Conservation (phyloP, 1,140 invertebrate genomes). For the Thaumatotibia leucotreta region DNA sequence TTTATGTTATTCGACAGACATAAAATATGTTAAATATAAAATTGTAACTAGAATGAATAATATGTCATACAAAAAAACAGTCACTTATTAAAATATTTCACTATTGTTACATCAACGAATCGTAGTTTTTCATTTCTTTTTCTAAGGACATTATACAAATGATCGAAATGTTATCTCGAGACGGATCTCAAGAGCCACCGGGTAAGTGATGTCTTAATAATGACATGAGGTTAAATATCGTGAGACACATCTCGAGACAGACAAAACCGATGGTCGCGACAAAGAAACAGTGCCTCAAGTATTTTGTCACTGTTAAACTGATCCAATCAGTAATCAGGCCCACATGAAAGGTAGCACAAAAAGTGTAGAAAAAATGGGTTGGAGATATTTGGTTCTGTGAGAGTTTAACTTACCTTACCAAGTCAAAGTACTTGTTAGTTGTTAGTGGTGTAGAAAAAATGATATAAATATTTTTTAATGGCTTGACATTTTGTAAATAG, state of each 20-base stretch:
- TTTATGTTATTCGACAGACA: too few relatives aligned
- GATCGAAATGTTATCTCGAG: conserved; percentile 56
- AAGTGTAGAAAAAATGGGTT: conserved; percentile 21
- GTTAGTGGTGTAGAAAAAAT: too few relatives aligned
- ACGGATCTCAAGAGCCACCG: conserved; percentile 64
- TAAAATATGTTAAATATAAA: too few relatives aligned
- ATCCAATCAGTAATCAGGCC: conserved; percentile 53
- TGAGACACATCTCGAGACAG: conserved; percentile 55
- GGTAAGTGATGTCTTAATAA: conserved; percentile 75
- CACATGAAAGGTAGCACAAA: conserved; percentile 37
- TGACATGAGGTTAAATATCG: conserved; percentile 69
- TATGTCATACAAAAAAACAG: background rate
- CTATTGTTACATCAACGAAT: background rate
- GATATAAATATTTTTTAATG: too few relatives aligned
- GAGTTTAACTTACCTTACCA: background rate
- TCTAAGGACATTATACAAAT: conserved; percentile 52
- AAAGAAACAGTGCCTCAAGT: conserved; percentile 59
- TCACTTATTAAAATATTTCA: background rate
- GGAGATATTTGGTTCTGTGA: background rate
- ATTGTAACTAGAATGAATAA: too few relatives aligned
- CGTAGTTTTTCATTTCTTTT: conserved; percentile 37
- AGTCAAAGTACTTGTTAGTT: too few relatives aligned
- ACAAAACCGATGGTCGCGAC: conserved; percentile 53
- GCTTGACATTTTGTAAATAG: too few relatives aligned
- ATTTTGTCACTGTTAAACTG: conserved; percentile 73